These are phyloP conservation scores for Sisor rabdophorus DNA, from an alignment of 2,113 vertebrate genomes.

Conservation along the genomic window DNA sequence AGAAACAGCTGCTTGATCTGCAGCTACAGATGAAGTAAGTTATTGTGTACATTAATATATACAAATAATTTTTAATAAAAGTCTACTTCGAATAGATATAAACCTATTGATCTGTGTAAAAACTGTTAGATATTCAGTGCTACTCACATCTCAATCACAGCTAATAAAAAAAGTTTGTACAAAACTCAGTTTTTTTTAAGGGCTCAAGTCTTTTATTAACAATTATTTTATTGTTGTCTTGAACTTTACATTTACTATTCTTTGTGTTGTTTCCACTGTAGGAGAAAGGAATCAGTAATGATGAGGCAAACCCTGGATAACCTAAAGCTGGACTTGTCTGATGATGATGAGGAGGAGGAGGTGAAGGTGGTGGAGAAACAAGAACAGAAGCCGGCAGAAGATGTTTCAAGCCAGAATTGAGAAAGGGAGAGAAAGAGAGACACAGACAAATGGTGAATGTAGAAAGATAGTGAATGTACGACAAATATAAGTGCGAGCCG, in stretches of 20 bases:
- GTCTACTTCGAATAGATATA: no score
- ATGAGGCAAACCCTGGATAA: constrained; percentile 68
- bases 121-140: no score
- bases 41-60: neutral
- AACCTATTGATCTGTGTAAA: no score
- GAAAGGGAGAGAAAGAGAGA: neutral
- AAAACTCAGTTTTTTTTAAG: neutral
- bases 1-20: constrained; percentile 68
- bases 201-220: neutral
- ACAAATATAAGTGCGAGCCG: neutral
- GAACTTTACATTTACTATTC: no score
- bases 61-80: no score
- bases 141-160: no score
- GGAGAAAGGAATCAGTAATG: constrained; percentile 63
- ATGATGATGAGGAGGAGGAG: constrained; percentile 49
- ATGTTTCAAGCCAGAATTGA: constrained; percentile 1
- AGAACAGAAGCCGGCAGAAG: constrained; percentile 11
- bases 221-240: neutral
- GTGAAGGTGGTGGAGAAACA: constrained; percentile 54
- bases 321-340: constrained; percentile 64
- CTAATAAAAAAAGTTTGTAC: no score
- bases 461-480: constrained; percentile 5
- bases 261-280: constrained; percentile 46
- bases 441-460: neutral
- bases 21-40: constrained; percentile 66